phyloP scores from a whole-genome alignment of 2,888 invertebrate species.

The Nomada hirtipes region DNA sequence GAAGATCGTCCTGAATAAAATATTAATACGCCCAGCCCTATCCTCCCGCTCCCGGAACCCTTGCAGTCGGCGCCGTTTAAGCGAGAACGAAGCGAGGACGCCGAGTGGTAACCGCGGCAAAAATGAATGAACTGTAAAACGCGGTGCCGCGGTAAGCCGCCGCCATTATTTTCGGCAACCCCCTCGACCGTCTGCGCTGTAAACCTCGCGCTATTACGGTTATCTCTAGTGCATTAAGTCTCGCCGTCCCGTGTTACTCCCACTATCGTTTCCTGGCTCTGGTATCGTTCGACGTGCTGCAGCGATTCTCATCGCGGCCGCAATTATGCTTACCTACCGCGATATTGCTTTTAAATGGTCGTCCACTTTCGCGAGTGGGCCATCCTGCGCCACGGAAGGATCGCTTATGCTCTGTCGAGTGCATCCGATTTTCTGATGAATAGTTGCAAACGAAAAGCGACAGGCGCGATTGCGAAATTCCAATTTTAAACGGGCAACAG shows the following conservation, averaged over 20 bases:
- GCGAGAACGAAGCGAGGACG: not conserved
- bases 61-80: not conserved
- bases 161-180: slow-evolving; percentile 42
- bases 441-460: not conserved
- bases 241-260: slow-evolving; percentile 8
- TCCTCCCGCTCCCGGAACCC: too few relatives aligned
- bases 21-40: slow-evolving; percentile 12
- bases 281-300: slow-evolving; percentile 46
- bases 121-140: slow-evolving; percentile 38
- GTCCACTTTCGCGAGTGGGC: not conserved
- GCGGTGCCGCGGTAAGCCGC: slow-evolving; percentile 19
- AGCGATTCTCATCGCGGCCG: slow-evolving; percentile 14
- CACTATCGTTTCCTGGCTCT: slow-evolving; percentile 8
- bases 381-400: not conserved
- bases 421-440: not conserved
- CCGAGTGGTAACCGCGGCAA: slow-evolving; percentile 6
- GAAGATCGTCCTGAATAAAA: not conserved
- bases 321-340: slow-evolving; percentile 30
- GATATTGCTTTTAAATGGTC: slow-evolving; percentile 16
- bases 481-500: too few relatives aligned
- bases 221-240: slow-evolving; percentile 42
- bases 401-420: not conserved
- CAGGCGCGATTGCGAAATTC: too few relatives aligned
- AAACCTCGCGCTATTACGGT: slow-evolving; percentile 35
- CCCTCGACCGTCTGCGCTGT: not conserved